Evolutionary conservation across 1,140 invertebrate species (phyloP), one percentile per base, ranked within the genome.

Genomic region (Bombus superbus): DNA sequence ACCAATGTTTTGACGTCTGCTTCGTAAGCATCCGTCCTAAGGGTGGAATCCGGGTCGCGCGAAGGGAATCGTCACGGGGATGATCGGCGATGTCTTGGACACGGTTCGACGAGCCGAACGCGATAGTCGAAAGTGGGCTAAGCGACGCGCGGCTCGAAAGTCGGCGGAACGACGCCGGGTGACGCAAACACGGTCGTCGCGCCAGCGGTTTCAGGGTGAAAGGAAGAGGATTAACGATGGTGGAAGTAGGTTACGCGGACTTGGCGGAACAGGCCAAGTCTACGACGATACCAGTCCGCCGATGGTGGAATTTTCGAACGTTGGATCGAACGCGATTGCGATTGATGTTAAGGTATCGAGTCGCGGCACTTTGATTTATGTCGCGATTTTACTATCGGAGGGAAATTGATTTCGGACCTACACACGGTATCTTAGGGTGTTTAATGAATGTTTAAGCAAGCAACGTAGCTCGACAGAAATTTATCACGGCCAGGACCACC

Each of bases 1-100:
- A 94, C 91, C 42, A 93, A 92, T 94, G 93, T 93, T 94, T 94
- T 94, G 91, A 94, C 94, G 91, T 94, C 81, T 92, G 90, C 90
- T 92, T 88, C 89, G 90, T 93, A 92, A 93, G 91, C 92, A 91
- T 92, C 87, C 89, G 85, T 71, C 40, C 72, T 78, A 83, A 90
- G 87, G 89, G 87, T 87, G 89, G 87, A 79, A 35, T 64, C 76
- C 81, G 69, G 88, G 59, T 83, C 82, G 79, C 71, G 76, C 22
- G n/a, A 72, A 42, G 32, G 68, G 32, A 18, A 53, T 53, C 47
- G 47, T 53, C 47, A 53, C 47, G 74, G 35, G 74, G 74, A 40
- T 76, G 32, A 59, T 59, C 25, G 53, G 53, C 40, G 72, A 32
- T 38, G 53, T 15, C 73, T 47, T 32, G 5, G 75, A 77, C 75